phyloP scores from a whole-genome alignment of 2,113 vertebrate species.

The Xyliphius kryptos region DNA sequence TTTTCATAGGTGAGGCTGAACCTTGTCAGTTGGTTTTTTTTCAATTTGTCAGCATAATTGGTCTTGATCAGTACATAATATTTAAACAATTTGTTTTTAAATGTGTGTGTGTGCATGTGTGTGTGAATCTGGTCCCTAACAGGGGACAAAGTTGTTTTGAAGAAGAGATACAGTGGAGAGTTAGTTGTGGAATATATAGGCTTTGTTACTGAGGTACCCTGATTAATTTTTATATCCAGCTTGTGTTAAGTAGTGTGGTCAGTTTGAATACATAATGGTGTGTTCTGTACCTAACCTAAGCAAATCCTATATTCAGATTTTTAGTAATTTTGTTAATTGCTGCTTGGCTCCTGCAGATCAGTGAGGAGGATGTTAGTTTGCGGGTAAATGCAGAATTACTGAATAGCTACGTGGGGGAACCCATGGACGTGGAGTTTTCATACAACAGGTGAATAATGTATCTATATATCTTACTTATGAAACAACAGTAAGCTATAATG shows the following conservation, averaged over 20 bases:
- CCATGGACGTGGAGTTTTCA: slow-evolving; percentile 86
- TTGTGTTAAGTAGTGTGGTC: too few relatives aligned
- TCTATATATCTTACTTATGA: too few relatives aligned
- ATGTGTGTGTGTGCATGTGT: slow-evolving; percentile 5
- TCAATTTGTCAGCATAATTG: too few relatives aligned
- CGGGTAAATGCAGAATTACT: slow-evolving; percentile 75
- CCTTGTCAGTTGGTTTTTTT: too few relatives aligned
- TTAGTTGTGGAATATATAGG: slow-evolving; percentile 68
- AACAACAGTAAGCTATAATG: too few relatives aligned
- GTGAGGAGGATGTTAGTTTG: slow-evolving; percentile 77
- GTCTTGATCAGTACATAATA: too few relatives aligned
- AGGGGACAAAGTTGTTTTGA: slow-evolving; percentile 84
- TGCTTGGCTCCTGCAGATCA: slow-evolving; percentile 72
- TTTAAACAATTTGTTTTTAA: not conserved
- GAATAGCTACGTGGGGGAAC: slow-evolving; percentile 75
- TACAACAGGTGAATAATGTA: slow-evolving; percentile 74
- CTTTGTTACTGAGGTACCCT: slow-evolving; percentile 71
- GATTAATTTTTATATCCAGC: not conserved
- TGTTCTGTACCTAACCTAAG: not conserved
- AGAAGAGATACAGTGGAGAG: slow-evolving; percentile 60
- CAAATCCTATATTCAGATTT: not conserved
- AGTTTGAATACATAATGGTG: too few relatives aligned
- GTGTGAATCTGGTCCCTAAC: too few relatives aligned
- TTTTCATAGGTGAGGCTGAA: slow-evolving; percentile 73
- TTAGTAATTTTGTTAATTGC: not conserved